Evolutionary conservation across 2,888 invertebrate genomes (phyloP).

Genomic region (Gryllus longicercus): DNA sequence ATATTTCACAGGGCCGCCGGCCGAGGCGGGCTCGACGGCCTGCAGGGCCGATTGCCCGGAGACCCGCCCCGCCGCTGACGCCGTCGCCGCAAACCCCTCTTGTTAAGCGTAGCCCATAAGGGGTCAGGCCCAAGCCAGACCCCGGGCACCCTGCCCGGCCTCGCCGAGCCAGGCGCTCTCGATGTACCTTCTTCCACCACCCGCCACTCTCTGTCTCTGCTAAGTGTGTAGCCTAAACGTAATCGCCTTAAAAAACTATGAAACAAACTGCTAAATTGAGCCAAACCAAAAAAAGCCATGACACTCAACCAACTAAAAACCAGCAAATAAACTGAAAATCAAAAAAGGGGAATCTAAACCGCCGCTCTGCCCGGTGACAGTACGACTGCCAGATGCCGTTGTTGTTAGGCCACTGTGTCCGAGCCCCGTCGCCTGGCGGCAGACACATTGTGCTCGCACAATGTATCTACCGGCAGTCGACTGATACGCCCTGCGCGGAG

Average conservation of each 20-base stretch:
- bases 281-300: constrained; percentile 26
- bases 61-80: neutral
- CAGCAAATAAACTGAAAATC: constrained; percentile 26
- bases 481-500: constrained; percentile 17
- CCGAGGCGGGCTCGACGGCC: constrained; percentile 11
- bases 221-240: constrained; percentile 24
- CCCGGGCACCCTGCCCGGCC: neutral
- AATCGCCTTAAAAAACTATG: constrained; percentile 24
- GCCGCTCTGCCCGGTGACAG: constrained; percentile 39
- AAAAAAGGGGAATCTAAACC: constrained; percentile 35
- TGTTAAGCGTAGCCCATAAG: neutral
- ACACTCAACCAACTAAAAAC: constrained; percentile 25
- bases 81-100: neutral
- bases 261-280: constrained; percentile 24
- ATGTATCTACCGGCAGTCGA: neutral
- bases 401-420: constrained; percentile 39
- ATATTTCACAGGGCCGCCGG: constrained; percentile 36
- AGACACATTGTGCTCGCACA: constrained; percentile 34
- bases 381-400: constrained; percentile 41
- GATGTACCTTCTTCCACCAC: constrained; percentile 2
- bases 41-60: neutral
- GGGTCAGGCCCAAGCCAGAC: constrained; percentile 1
- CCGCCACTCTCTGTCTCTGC: neutral
- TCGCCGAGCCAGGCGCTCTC: neutral
- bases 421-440: constrained; percentile 33